phyloP scores from a whole-genome alignment of 2,888 invertebrate species.

The Gari tellinella region DNA sequence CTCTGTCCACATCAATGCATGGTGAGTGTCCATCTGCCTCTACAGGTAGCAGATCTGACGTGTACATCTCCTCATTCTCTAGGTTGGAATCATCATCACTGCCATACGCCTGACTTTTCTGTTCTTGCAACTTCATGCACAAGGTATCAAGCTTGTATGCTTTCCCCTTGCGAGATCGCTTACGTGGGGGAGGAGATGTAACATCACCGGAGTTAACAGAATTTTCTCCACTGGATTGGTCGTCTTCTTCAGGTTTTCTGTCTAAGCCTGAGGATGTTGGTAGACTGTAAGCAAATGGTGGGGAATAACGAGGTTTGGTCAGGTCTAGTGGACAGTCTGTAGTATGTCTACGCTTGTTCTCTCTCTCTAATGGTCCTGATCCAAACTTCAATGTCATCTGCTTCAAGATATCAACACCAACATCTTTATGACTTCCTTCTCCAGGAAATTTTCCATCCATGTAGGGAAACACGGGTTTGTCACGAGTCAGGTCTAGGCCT shows the following conservation, averaged over 20 bases:
- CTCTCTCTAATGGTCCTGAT: slow-evolving; percentile 54
- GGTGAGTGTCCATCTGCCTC: slow-evolving; percentile 27
- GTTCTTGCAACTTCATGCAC: slow-evolving; percentile 80
- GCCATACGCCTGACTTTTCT: slow-evolving; percentile 45
- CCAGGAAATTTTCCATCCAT: slow-evolving; percentile 59
- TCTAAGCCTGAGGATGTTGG: not conserved
- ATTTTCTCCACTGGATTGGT: slow-evolving; percentile 62
- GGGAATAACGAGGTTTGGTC: slow-evolving; percentile 72
- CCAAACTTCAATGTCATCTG: slow-evolving; percentile 81
- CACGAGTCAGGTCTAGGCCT: not conserved
- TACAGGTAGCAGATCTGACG: slow-evolving; percentile 27
- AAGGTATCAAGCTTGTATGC: slow-evolving; percentile 91
- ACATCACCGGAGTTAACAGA: slow-evolving; percentile 80
- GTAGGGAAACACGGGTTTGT: slow-evolving; percentile 48
- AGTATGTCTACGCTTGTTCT: slow-evolving; percentile 1
- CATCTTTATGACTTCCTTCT: slow-evolving; percentile 42
- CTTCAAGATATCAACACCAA: slow-evolving; percentile 74
- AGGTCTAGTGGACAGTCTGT: slow-evolving; percentile 78
- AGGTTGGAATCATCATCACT: slow-evolving; percentile 44
- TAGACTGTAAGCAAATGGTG: slow-evolving; percentile 27
- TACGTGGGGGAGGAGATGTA: slow-evolving; percentile 84
- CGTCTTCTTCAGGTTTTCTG: slow-evolving; percentile 45
- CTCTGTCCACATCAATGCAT: not conserved
- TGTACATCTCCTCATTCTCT: slow-evolving; percentile 30
- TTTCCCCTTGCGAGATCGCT: slow-evolving; percentile 93